phyloP scores from a whole-genome alignment of 1,140 invertebrate species.

The Drosophila lacertosa region DNA sequence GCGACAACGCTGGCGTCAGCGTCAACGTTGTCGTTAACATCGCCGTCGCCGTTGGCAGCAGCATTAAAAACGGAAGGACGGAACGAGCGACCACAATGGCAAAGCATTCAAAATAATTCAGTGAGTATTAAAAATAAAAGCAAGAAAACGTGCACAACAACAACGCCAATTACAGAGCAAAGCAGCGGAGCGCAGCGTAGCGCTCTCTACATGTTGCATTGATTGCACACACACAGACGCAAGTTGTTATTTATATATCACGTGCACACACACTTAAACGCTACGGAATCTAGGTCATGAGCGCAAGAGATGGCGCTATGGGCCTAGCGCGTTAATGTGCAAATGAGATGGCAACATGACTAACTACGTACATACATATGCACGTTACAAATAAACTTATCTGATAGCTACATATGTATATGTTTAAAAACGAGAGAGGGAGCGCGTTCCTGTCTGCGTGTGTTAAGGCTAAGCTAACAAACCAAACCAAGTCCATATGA shows the following conservation, averaged over 20 bases:
- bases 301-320: slow-evolving; percentile 83
- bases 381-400: slow-evolving; percentile 55
- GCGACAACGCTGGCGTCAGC: neutral
- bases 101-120: slow-evolving; percentile 76
- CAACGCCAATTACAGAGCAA: slow-evolving; percentile 23
- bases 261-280: slow-evolving; percentile 67
- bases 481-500: slow-evolving; percentile 29
- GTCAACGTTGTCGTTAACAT: slow-evolving; percentile 10
- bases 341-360: slow-evolving; percentile 78
- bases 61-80: slow-evolving; percentile 63
- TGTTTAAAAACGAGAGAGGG: slow-evolving; percentile 8
- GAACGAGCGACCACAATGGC: slow-evolving; percentile 47
- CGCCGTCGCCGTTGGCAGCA: slow-evolving; percentile 23
- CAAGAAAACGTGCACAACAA: slow-evolving; percentile 33
- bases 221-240: slow-evolving; percentile 67
- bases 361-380: slow-evolving; percentile 58
- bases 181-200: slow-evolving; percentile 7
- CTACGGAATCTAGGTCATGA: slow-evolving; percentile 83
- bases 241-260: slow-evolving; percentile 72
- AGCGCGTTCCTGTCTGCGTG: slow-evolving; percentile 14
- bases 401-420: neutral
- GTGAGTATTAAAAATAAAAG: slow-evolving; percentile 76
- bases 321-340: slow-evolving; percentile 75
- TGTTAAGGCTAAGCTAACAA: slow-evolving; percentile 23
- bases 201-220: slow-evolving; percentile 83